Evolutionary conservation across 2,797 vertebrate genomes (phyloP).

Genomic region (Buphagus erythrorhynchus): DNA sequence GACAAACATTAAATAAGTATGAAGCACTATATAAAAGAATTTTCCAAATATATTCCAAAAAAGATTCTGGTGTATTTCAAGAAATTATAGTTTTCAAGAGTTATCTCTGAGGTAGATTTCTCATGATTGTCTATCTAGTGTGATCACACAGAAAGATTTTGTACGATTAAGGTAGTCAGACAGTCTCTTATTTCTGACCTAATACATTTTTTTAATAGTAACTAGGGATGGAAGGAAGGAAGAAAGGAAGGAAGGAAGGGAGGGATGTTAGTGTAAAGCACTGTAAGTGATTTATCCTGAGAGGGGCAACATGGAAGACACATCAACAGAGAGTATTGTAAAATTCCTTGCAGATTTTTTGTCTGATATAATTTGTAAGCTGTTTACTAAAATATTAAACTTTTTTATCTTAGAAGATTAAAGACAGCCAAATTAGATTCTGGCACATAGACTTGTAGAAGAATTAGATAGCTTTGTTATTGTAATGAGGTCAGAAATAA

Average conservation of each 20-base stretch:
- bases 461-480: constrained; percentile 36
- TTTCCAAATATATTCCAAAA: neutral
- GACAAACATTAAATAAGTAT: neutral
- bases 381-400: constrained; percentile 42
- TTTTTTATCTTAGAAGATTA: constrained; percentile 50
- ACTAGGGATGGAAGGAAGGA: too few relatives aligned
- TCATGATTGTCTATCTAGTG: neutral
- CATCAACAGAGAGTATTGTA: neutral
- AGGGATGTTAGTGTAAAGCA: too few relatives aligned
- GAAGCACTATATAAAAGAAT: neutral
- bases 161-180: neutral
- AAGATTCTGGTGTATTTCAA: neutral
- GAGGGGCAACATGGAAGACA: neutral
- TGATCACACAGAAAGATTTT: neutral
- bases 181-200: neutral
- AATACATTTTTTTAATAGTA: neutral
- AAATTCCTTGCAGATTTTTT: constrained; percentile 29
- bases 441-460: neutral
- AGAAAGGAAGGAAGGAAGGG: too few relatives aligned
- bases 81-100: neutral
- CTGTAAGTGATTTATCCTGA: neutral
- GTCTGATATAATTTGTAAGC: constrained; percentile 30
- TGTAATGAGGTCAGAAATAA: constrained; percentile 49
- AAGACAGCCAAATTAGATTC: constrained; percentile 46
- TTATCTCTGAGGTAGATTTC: neutral